Conservation (phyloP, 2,888 invertebrate genomes). For the Acronicta leporina region DNA sequence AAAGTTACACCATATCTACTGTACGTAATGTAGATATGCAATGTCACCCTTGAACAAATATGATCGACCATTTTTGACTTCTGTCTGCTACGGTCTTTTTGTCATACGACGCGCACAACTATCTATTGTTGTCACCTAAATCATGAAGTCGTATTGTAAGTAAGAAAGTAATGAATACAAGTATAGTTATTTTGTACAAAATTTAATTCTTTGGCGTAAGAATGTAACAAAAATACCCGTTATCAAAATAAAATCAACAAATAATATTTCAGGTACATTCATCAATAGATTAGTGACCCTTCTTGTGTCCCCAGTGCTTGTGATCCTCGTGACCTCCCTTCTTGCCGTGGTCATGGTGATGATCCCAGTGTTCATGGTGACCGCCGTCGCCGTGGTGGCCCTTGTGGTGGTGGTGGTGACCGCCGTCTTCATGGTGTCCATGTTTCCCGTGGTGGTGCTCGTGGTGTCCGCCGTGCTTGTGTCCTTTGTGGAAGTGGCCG, state of each 20-base stretch:
- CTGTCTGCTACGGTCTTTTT: too few relatives aligned
- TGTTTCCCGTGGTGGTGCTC: slow-evolving; percentile 93
- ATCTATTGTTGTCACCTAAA: too few relatives aligned
- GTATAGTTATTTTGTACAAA: slow-evolving; percentile 35
- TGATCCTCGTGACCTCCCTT: slow-evolving; percentile 93
- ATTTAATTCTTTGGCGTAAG: slow-evolving; percentile 56
- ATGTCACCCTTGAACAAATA: too few relatives aligned
- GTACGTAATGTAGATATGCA: too few relatives aligned
- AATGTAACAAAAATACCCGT: slow-evolving; percentile 63
- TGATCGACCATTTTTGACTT: too few relatives aligned
- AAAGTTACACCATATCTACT: too few relatives aligned
- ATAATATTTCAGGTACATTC: slow-evolving; percentile 49
- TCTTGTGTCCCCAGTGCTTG: slow-evolving; percentile 92
- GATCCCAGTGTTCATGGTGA: slow-evolving; percentile 92
- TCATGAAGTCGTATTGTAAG: slow-evolving; percentile 22
- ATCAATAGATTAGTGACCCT: slow-evolving; percentile 71
- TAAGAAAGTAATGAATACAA: not conserved
- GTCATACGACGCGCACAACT: too few relatives aligned
- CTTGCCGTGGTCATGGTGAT: slow-evolving; percentile 92
- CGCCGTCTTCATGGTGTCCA: slow-evolving; percentile 92
- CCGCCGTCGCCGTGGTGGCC: slow-evolving; percentile 93
- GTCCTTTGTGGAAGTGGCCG: slow-evolving; percentile 93
- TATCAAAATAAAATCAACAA: slow-evolving; percentile 65
- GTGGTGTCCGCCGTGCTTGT: slow-evolving; percentile 92
- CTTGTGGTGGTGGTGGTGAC: slow-evolving; percentile 92